phyloP scores from a whole-genome alignment of 2,888 invertebrate genomes.

The Pardosa pseudoannulata region DNA sequence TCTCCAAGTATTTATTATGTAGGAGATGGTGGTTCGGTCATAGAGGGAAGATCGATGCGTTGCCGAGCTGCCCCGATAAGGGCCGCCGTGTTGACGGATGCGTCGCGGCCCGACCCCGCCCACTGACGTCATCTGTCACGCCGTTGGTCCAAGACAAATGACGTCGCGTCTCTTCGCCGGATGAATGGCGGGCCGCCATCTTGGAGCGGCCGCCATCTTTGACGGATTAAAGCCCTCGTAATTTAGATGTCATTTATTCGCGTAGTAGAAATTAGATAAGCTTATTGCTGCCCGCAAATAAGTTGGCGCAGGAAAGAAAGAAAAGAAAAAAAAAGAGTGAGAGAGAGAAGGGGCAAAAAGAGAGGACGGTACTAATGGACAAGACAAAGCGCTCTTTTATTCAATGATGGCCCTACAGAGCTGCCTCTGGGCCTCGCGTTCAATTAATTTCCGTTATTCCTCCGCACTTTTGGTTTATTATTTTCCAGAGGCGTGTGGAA shows the following conservation, averaged over 20 bases:
- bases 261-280: slow-evolving; percentile 70
- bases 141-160: slow-evolving; percentile 69
- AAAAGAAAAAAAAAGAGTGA: slow-evolving; percentile 19
- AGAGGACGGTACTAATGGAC: slow-evolving; percentile 34
- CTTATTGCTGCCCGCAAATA: slow-evolving; percentile 56
- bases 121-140: slow-evolving; percentile 72
- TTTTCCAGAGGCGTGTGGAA: neutral
- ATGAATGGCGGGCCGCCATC: slow-evolving; percentile 57
- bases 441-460: slow-evolving; percentile 5
- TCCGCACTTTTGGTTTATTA: neutral
- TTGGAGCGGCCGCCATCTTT: slow-evolving; percentile 68
- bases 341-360: neutral
- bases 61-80: slow-evolving; percentile 57
- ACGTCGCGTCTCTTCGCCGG: slow-evolving; percentile 20
- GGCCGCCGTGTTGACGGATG: slow-evolving; percentile 68
- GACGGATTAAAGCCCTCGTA: slow-evolving; percentile 68
- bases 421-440: neutral
- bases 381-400: slow-evolving; percentile 62
- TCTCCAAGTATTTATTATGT: slow-evolving; percentile 7
- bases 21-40: slow-evolving; percentile 8
- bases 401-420: slow-evolving; percentile 8
- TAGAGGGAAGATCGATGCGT: slow-evolving; percentile 57
- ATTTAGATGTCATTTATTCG: slow-evolving; percentile 69
- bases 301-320: slow-evolving; percentile 14
- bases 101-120: slow-evolving; percentile 63